A percentile compares a stretch with the other conserved stretches of the same genome.
phyloP scores from a whole-genome alignment of 2,113 vertebrate genomes.

The Cygnus atratus region DNA sequence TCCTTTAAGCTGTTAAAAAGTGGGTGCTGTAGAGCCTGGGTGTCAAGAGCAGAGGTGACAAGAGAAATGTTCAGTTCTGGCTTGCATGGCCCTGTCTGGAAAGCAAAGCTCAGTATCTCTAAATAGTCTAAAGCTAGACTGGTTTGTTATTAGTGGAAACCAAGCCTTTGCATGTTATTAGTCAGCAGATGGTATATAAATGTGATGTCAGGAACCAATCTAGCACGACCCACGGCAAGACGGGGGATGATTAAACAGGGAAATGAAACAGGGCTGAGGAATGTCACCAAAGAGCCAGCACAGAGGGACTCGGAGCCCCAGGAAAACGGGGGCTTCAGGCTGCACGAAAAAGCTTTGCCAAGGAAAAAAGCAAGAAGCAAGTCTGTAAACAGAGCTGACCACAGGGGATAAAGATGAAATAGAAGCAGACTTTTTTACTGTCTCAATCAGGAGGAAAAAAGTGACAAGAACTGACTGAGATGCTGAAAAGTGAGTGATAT shows the following conservation, averaged over 20 bases:
- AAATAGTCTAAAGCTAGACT: background rate
- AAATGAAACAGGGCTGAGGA: slow-evolving; percentile 23
- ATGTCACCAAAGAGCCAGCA: slow-evolving; percentile 12
- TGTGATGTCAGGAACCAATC: slow-evolving; percentile 21
- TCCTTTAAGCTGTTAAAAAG: background rate
- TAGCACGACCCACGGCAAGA: slow-evolving; percentile 15
- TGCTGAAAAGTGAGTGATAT: slow-evolving; percentile 39
- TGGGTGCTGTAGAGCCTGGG: background rate
- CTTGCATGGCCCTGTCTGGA: background rate
- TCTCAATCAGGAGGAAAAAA: slow-evolving; percentile 44
- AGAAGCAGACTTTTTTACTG: slow-evolving; percentile 45
- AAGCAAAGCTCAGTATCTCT: background rate
- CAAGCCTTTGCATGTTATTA: slow-evolving; percentile 15
- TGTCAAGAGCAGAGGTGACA: background rate
- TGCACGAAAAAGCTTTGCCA: background rate
- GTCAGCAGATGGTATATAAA: slow-evolving; percentile 50
- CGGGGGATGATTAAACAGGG: slow-evolving; percentile 39
- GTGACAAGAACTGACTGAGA: slow-evolving; percentile 53
- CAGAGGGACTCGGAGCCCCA: background rate
- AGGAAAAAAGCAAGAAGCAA: background rate
- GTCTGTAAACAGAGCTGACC: slow-evolving; percentile 53
- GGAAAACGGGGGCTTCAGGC: background rate
- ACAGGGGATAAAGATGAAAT: slow-evolving; percentile 34
- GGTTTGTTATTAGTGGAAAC: slow-evolving; percentile 18
- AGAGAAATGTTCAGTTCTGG: background rate